Percentiles rank a stretch among this genome's conserved stretches.
Evolutionary conservation across 2,113 vertebrate species (phyloP).

Genomic region (Macquaria ambigua): DNA sequence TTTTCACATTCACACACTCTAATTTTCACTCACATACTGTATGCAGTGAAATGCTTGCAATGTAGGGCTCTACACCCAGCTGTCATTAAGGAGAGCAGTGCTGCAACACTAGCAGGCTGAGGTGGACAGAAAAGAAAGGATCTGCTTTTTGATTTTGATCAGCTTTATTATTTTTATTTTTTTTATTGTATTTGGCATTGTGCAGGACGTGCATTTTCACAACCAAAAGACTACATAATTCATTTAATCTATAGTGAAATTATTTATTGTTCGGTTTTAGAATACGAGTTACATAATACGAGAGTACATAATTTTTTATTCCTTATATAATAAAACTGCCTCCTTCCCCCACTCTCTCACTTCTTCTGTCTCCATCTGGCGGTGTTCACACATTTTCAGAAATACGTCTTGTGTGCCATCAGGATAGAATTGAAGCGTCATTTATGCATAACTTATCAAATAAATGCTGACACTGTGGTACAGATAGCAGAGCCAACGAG

Average conservation of each 20-base stretch:
- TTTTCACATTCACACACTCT: not conserved
- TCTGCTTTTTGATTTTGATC: not conserved
- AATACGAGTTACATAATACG: not conserved
- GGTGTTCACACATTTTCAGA: constrained; percentile 14
- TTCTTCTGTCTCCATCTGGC: constrained; percentile 2
- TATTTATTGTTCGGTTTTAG: not conserved
- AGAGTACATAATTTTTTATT: not conserved
- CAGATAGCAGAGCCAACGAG: not conserved
- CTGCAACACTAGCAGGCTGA: not conserved
- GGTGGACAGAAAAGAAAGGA: not conserved
- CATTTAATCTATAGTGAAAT: not conserved
- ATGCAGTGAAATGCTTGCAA: not conserved
- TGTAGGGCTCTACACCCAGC: not conserved
- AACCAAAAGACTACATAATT: not conserved
- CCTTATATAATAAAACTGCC: not conserved
- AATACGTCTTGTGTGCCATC: not conserved
- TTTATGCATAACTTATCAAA: constrained; percentile 17
- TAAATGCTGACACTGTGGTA: not conserved
- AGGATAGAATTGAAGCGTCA: not conserved
- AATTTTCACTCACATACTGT: not conserved
- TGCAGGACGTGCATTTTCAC: not conserved
- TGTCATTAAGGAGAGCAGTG: not conserved
- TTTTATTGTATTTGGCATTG: not conserved
- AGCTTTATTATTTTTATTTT: too few species aligned
- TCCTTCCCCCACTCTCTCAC: not conserved